Percentiles rank a stretch among this genome's conserved stretches.
These are phyloP conservation scores for Stomatorhinus ivindoensis DNA, from an alignment of 2,113 vertebrate species.

Conservation along the genomic window DNA sequence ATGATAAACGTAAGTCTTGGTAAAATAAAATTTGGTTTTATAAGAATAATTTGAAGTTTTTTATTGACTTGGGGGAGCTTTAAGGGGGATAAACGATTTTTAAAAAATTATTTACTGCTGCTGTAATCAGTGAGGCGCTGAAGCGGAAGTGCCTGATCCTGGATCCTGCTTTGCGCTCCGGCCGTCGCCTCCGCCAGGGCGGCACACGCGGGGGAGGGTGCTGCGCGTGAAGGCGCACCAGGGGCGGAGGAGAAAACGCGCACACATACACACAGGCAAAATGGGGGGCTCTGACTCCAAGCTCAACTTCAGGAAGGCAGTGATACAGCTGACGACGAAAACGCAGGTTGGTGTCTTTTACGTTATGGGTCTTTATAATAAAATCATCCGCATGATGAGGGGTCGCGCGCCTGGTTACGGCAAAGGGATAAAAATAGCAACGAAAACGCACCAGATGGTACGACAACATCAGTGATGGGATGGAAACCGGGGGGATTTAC, in stretches of 20 bases:
- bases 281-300: slow-evolving; percentile 95
- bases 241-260: slow-evolving; percentile 37
- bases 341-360: slow-evolving; percentile 69
- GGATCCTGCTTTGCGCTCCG: slow-evolving; percentile 26
- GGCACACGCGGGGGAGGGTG: slow-evolving; percentile 48
- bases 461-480: slow-evolving; percentile 21
- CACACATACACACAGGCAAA: slow-evolving; percentile 23
- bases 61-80: not conserved
- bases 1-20: not conserved
- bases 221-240: slow-evolving; percentile 44
- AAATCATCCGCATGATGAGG: not conserved
- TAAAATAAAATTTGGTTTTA: not conserved
- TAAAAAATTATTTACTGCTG: not conserved
- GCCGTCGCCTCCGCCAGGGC: slow-evolving; percentile 46
- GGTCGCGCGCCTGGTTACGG: not conserved
- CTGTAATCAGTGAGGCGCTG: slow-evolving; percentile 3
- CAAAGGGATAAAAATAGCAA: slow-evolving; percentile 22
- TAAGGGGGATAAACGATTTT: not conserved
- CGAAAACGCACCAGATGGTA: slow-evolving; percentile 14
- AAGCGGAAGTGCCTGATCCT: slow-evolving; percentile 50
- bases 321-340: slow-evolving; percentile 96
- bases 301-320: slow-evolving; percentile 94
- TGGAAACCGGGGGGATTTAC: not conserved
- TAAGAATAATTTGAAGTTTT: not conserved
- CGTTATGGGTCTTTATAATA: not conserved